Evolutionary conservation across 2,113 vertebrate genomes (phyloP).

Genomic region (Erpornis zantholeuca): DNA sequence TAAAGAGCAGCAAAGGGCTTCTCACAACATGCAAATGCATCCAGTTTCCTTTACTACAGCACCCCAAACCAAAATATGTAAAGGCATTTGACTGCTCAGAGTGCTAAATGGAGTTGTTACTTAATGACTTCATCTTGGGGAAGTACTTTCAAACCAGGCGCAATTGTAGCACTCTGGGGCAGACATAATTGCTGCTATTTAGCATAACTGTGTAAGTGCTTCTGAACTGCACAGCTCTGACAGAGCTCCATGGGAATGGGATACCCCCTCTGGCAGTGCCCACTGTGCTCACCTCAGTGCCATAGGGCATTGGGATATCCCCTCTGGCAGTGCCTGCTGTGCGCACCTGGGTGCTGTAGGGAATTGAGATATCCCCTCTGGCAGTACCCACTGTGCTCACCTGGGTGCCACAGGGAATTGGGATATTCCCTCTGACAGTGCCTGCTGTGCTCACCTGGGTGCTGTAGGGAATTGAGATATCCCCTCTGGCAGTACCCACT

Average conservation of each 20-base stretch:
- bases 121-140: not conserved
- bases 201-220: not conserved
- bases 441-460: too few relatives aligned
- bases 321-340: too few relatives aligned
- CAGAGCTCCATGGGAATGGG: not conserved
- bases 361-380: too few relatives aligned
- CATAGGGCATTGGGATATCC: conserved; percentile 74
- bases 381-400: too few relatives aligned
- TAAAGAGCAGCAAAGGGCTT: not conserved
- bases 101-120: not conserved
- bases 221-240: not conserved
- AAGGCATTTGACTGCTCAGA: not conserved
- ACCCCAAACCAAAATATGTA: not conserved
- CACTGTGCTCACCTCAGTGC: conserved; percentile 78
- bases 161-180: not conserved
- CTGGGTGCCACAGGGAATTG: too few relatives aligned
- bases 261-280: conserved; percentile 83
- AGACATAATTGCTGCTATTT: not conserved
- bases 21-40: not conserved
- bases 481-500: too few relatives aligned
- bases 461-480: too few relatives aligned
- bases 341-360: too few relatives aligned
- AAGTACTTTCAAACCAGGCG: not conserved
- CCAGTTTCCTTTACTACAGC: not conserved
- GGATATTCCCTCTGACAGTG: too few relatives aligned